Evolutionary conservation across 2,888 invertebrate species (phyloP).

Genomic region (Pyrochroa serraticornis): DNA sequence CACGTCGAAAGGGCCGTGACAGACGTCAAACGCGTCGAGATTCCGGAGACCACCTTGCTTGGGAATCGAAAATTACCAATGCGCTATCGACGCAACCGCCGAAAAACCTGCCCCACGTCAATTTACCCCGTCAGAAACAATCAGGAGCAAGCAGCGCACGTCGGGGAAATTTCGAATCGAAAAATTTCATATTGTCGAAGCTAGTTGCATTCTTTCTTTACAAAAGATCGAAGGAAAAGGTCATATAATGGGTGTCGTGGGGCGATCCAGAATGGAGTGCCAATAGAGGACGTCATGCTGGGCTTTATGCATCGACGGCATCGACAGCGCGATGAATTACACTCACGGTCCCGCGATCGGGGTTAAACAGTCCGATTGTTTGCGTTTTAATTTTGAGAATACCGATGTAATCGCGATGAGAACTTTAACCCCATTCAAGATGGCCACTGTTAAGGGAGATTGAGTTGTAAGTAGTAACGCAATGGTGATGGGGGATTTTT

Average conservation of each 20-base stretch:
- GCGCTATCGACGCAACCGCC: neutral
- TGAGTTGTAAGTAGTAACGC: too few species aligned
- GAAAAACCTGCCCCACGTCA: slow-evolving; percentile 2
- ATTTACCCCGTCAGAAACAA: neutral
- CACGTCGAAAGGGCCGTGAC: slow-evolving; percentile 27
- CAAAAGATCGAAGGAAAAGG: slow-evolving; percentile 47
- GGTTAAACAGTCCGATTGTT: slow-evolving; percentile 35
- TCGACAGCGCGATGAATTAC: slow-evolving; percentile 43
- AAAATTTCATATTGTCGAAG: too few species aligned
- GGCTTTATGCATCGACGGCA: slow-evolving; percentile 53
- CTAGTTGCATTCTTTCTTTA: slow-evolving; percentile 13
- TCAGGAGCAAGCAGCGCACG: too few species aligned
- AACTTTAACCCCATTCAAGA: neutral
- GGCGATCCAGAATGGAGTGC: slow-evolving; percentile 50
- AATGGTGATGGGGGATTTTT: slow-evolving; percentile 7
- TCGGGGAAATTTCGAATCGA: too few species aligned
- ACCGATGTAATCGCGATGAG: slow-evolving; percentile 47
- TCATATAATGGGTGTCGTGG: slow-evolving; percentile 53
- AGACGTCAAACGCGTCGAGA: slow-evolving; percentile 43
- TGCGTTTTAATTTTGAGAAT: slow-evolving; percentile 51
- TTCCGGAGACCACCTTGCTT: slow-evolving; percentile 52
- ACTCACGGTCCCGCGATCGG: too few species aligned
- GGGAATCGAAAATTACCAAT: slow-evolving; percentile 49
- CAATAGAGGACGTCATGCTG: slow-evolving; percentile 52
- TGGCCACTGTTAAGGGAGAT: too few species aligned